Conservation (phyloP, 1,140 invertebrate genomes). For the Drosophila burlai region DNA sequence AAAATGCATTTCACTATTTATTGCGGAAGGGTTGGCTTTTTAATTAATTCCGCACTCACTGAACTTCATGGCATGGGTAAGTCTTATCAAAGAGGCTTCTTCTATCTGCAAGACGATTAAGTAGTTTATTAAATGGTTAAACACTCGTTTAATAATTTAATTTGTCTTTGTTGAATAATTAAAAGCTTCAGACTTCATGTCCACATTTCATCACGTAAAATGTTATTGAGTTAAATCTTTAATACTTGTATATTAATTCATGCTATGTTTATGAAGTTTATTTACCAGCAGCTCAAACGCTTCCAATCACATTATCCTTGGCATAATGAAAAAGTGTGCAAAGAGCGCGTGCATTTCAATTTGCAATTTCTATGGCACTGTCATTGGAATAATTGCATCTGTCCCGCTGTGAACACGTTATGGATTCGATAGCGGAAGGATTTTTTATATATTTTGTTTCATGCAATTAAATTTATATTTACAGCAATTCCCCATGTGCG, state of each 20-base stretch:
- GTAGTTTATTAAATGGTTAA: slow-evolving; percentile 14
- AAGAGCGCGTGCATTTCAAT: slow-evolving; percentile 55
- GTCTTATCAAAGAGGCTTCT: not conserved
- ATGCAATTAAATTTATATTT: slow-evolving; percentile 81
- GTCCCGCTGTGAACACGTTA: slow-evolving; percentile 20
- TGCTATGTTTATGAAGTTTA: slow-evolving; percentile 15
- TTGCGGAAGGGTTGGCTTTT: slow-evolving; percentile 61
- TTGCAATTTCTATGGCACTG: slow-evolving; percentile 60
- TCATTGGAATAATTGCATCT: slow-evolving; percentile 54
- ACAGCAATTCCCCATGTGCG: slow-evolving; percentile 45
- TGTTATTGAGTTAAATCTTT: not conserved
- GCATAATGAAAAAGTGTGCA: slow-evolving; percentile 21
- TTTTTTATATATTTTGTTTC: slow-evolving; percentile 62
- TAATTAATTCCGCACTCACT: slow-evolving; percentile 61
- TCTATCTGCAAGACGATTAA: not conserved
- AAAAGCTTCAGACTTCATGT: not conserved
- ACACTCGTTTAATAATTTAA: slow-evolving; percentile 8
- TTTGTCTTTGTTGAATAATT: slow-evolving; percentile 1
- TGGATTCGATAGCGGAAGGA: slow-evolving; percentile 41
- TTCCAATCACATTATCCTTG: slow-evolving; percentile 24
- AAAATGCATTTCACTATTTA: slow-evolving; percentile 62
- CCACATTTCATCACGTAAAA: not conserved
- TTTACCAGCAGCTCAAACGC: slow-evolving; percentile 8
- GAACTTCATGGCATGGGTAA: not conserved
- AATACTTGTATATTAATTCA: slow-evolving; percentile 1